Evolutionary conservation across 2,113 vertebrate species (phyloP).

Genomic region (Hylia prasina): DNA sequence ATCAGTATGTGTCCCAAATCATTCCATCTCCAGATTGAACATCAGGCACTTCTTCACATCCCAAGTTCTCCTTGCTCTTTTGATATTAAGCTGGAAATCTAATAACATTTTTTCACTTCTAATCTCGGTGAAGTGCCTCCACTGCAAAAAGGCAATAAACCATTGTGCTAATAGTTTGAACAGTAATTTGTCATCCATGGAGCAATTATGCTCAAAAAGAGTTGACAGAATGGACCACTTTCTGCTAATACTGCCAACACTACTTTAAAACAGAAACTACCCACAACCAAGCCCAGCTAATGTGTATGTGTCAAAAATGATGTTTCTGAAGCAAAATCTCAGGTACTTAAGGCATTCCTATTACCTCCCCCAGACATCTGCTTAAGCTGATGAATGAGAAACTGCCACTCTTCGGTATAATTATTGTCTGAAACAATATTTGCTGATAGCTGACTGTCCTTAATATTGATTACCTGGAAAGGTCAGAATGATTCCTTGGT

Average conservation of each 20-base stretch:
- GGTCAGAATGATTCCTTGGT: slow-evolving; percentile 28
- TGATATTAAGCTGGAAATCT: neutral
- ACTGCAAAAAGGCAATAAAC: slow-evolving; percentile 34
- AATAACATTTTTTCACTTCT: slow-evolving; percentile 29
- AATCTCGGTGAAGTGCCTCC: neutral
- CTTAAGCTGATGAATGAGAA: slow-evolving; percentile 60
- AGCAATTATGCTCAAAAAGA: slow-evolving; percentile 39
- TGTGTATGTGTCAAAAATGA: slow-evolving; percentile 35
- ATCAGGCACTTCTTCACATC: neutral
- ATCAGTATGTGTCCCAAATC: neutral
- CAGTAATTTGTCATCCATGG: slow-evolving; percentile 46
- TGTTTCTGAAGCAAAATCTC: slow-evolving; percentile 37
- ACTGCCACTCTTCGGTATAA: slow-evolving; percentile 24
- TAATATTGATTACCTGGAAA: slow-evolving; percentile 62
- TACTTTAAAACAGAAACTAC: slow-evolving; percentile 8
- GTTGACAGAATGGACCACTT: slow-evolving; percentile 39
- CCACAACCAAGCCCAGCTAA: slow-evolving; percentile 20
- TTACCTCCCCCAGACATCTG: neutral
- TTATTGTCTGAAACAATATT: slow-evolving; percentile 63
- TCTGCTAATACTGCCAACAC: neutral
- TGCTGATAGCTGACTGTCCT: slow-evolving; percentile 51
- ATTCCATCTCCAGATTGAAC: neutral
- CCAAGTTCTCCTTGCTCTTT: neutral
- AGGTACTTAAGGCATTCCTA: slow-evolving; percentile 1
- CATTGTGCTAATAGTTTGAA: slow-evolving; percentile 8